These are phyloP conservation scores for Zelostemma sp. DNA, from an alignment of 1,140 invertebrate species.

Conservation along the genomic window DNA sequence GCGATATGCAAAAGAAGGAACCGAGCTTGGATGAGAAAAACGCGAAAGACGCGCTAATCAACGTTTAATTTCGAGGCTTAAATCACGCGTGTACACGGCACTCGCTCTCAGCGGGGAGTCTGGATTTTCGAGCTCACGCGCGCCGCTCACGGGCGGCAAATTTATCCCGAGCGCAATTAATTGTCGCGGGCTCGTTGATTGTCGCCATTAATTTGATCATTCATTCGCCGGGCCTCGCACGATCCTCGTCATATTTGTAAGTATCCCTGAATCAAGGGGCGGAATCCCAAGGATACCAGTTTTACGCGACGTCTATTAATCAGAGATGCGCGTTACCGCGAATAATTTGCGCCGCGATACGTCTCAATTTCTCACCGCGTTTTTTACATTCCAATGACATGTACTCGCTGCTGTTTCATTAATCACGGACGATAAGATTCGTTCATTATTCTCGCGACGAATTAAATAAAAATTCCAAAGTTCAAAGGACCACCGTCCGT, in stretches of 20 bases:
- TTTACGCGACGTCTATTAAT: conserved; percentile 10
- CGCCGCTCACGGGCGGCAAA: neutral
- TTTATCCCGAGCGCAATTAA: neutral
- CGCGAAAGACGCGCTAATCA: too few relatives aligned
- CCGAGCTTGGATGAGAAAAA: too few relatives aligned
- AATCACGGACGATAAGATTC: too few relatives aligned
- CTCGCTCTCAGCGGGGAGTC: neutral
- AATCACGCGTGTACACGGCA: neutral
- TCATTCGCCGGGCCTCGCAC: conserved; percentile 4
- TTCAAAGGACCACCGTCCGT: too few relatives aligned
- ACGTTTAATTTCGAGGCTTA: too few relatives aligned
- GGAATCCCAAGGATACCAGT: neutral
- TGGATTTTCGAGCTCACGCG: neutral
- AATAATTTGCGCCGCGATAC: conserved; percentile 1
- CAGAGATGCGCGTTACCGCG: neutral
- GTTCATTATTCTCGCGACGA: too few relatives aligned
- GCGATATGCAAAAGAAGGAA: too few relatives aligned
- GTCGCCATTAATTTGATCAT: conserved; percentile 13
- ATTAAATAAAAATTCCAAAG: too few relatives aligned
- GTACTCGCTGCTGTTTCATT: too few relatives aligned
- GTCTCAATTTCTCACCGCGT: neutral
- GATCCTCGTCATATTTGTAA: too few relatives aligned
- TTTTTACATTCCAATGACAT: too few relatives aligned
- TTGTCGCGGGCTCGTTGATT: conserved; percentile 6
- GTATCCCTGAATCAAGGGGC: too few relatives aligned